A percentile compares a stretch with the other conserved stretches of the same genome.
phyloP scores from a whole-genome alignment of 2,797 vertebrate species.

The Chloroceryle inda region DNA sequence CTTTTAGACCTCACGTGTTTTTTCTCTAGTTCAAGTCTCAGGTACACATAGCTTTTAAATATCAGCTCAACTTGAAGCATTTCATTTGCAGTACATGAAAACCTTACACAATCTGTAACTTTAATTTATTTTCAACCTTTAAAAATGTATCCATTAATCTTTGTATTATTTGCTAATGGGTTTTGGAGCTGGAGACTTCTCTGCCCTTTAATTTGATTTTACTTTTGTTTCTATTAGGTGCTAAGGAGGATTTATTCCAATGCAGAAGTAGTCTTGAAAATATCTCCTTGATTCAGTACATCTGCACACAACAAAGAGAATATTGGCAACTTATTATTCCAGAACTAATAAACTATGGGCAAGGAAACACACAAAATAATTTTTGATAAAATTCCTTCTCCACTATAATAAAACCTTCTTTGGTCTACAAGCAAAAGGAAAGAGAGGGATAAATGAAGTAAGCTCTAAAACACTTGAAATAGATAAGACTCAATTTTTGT shows the following conservation, averaged over 20 bases:
- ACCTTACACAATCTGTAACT: background rate
- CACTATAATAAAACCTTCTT: background rate
- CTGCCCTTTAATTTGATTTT: background rate
- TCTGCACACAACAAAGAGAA: background rate
- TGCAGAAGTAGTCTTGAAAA: background rate
- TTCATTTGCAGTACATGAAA: background rate
- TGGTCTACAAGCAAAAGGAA: background rate
- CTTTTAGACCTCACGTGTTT: background rate
- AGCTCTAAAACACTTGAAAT: constrained; percentile 20
- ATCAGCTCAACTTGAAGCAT: background rate
- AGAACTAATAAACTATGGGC: background rate
- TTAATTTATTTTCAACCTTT: constrained; percentile 14
- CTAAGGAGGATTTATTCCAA: background rate
- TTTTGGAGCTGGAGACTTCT: background rate
- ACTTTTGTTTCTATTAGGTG: background rate
- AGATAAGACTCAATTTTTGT: background rate
- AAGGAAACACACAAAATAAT: fast-evolving
- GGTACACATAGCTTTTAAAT: background rate
- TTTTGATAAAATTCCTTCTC: background rate
- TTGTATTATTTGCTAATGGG: background rate
- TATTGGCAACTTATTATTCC: background rate
- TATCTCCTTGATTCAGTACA: background rate
- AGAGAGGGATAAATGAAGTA: constrained; percentile 2
- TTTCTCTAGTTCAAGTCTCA: background rate
- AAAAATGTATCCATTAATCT: background rate